Base-by-base conservation (phyloP, 2,888 invertebrate species). In the Calameuta filiformis region DNA sequence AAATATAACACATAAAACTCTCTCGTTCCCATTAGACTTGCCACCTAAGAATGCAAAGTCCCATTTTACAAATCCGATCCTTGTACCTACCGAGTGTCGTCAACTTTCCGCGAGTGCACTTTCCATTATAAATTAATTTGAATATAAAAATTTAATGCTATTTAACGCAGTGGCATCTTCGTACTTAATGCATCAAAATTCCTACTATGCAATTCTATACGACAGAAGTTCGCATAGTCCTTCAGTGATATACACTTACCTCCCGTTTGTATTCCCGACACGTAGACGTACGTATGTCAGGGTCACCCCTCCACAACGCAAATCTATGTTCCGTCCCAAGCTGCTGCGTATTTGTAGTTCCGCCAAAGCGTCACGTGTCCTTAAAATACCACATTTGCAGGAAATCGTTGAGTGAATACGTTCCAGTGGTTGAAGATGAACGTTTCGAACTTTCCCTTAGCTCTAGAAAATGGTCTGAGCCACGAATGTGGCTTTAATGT, bases 351-450 rank as follows among this genome's bases (percentile, higher is more conserved):
- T 77, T 75, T 77, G 77, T 77, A 77, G 77, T 77, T 75, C 75
- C 71, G 75, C 40, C 77, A 77, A 77, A 77, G 75, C 75, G 56
- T 75, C 77, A 75, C 75, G 75, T 33, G 77, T 56, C 73, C 77
- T 77, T 75, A 75, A 77, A 77, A 77, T 77, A 75, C 74, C 74
- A 68, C 69, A 77, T 77, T 77, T 71, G 75, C 56, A 75, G 75
- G 40, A 77, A 77, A 75, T 77, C 75, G 77, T 23, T 23, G 56
- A 56, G 56, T 56, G 56, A 56, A 23, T 56, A 23, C 56, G 56
- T 56, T 56, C 23, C 23, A 56, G 23, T 23, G 56, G 56, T 56
- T 56, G 56, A 23, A 23, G 56, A 9, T 9, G 23, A 56, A 23
- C 56, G 9, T 56, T 23, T 56, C 9, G 56, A 56, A 9, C 56